Evolutionary conservation across 2,888 invertebrate species (phyloP).

Genomic region (Drosophila diplacantha): DNA sequence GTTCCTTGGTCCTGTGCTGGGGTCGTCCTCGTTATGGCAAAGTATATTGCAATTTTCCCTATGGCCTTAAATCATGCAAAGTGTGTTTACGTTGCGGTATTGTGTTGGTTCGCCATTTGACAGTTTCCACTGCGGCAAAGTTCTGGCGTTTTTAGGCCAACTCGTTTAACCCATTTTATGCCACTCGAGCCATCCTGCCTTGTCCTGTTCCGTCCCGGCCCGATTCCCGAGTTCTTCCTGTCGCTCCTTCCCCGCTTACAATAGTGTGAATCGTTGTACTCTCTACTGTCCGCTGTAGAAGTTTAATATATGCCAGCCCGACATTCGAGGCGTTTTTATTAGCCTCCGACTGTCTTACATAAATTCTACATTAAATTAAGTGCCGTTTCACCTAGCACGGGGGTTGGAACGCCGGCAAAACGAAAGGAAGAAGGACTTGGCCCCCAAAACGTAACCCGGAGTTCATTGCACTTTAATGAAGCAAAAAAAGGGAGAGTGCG

Average conservation of each 20-base stretch:
- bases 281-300: constrained; percentile 30
- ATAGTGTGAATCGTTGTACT: constrained; percentile 52
- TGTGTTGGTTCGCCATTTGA: constrained; percentile 38
- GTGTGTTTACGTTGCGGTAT: constrained; percentile 53
- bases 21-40: constrained; percentile 6
- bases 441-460: constrained; percentile 16
- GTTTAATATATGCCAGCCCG: constrained; percentile 35
- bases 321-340: constrained; percentile 59
- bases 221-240: constrained; percentile 11
- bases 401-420: constrained; percentile 15
- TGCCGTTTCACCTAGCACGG: constrained; percentile 51
- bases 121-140: constrained; percentile 61
- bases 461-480: constrained; percentile 42
- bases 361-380: constrained; percentile 70
- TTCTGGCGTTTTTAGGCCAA: constrained; percentile 61
- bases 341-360: constrained; percentile 59
- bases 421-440: constrained; percentile 15
- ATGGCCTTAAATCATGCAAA: constrained; percentile 65
- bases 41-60: constrained; percentile 44
- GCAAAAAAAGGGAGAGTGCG: constrained; percentile 4
- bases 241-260: neutral
- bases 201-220: constrained; percentile 2
- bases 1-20: neutral
- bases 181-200: constrained; percentile 17
- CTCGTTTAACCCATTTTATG: constrained; percentile 60